A percentile compares a stretch with the other conserved stretches of the same genome.
Evolutionary conservation across 2,797 vertebrate genomes (phyloP).

Genomic region (Schizopygopsis pylzovi): DNA sequence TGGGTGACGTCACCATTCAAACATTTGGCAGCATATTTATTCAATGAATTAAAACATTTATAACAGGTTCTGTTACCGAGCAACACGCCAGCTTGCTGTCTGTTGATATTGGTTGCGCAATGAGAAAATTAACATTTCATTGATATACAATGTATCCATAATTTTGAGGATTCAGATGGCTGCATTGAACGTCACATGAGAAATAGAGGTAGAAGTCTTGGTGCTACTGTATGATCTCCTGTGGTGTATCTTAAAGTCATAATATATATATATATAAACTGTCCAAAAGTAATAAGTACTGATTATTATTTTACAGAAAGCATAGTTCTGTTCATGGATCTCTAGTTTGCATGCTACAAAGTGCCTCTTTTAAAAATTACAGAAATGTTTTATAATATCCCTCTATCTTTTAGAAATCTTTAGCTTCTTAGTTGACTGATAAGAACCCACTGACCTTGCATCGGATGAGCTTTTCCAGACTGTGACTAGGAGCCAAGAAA

Average conservation of each 20-base stretch:
- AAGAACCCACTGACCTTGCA: background rate
- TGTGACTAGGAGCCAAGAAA: background rate
- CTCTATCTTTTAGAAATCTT: background rate
- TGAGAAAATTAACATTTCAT: slow-evolving; percentile 4
- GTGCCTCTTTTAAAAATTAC: background rate
- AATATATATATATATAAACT: background rate
- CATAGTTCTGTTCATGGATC: background rate
- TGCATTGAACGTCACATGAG: background rate
- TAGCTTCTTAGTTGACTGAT: background rate
- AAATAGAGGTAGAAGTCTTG: background rate
- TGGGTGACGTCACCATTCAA: background rate
- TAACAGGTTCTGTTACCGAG: slow-evolving; percentile 26
- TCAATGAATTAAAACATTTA: slow-evolving; percentile 14
- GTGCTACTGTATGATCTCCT: background rate
- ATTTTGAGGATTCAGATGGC: background rate
- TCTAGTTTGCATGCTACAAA: background rate
- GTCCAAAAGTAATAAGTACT: background rate
- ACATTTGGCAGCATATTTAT: slow-evolving; percentile 29
- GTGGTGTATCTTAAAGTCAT: background rate
- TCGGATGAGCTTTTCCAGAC: background rate
- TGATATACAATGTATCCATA: slow-evolving; percentile 4
- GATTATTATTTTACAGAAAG: background rate
- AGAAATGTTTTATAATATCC: background rate
- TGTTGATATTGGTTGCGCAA: slow-evolving; percentile 19
- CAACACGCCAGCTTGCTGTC: background rate